Conservation (phyloP, 2,888 invertebrate genomes). For the Dryobotodes eremita region DNA sequence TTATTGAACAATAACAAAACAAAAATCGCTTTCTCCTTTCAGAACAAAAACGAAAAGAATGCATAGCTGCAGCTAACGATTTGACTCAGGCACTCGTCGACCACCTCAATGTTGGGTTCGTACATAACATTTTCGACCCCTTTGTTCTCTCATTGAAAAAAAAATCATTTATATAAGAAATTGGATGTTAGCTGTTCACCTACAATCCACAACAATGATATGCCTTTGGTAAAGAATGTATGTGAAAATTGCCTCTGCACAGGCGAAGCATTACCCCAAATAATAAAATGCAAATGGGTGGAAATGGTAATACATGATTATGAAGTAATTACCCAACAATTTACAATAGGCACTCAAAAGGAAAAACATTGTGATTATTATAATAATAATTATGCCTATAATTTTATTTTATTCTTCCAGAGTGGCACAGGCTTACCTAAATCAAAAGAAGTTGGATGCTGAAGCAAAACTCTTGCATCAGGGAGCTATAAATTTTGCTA, state of each 20-base stretch:
- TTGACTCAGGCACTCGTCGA: conserved; percentile 98
- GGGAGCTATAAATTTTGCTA: conserved; percentile 98
- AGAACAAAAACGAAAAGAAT: conserved; percentile 98
- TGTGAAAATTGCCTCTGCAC: background rate
- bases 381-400: background rate
- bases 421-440: conserved; percentile 99
- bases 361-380: background rate
- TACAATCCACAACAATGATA: background rate
- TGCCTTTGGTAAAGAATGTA: too few species aligned
- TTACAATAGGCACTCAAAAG: background rate
- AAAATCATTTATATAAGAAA: background rate
- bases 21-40: conserved; percentile 71
- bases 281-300: background rate
- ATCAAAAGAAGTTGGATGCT: conserved; percentile 99
- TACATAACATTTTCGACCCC: conserved; percentile 26
- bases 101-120: conserved; percentile 99
- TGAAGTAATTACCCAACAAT: background rate
- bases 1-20: background rate
- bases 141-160: background rate
- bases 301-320: background rate
- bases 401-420: conserved; percentile 84
- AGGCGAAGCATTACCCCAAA: background rate
- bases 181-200: background rate
- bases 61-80: conserved; percentile 97
- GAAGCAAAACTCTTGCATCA: conserved; percentile 99